Percentiles rank a stretch among this genome's conserved stretches.
Conservation (phyloP, 1,140 invertebrate species). For the Papilio machaon region DNA sequence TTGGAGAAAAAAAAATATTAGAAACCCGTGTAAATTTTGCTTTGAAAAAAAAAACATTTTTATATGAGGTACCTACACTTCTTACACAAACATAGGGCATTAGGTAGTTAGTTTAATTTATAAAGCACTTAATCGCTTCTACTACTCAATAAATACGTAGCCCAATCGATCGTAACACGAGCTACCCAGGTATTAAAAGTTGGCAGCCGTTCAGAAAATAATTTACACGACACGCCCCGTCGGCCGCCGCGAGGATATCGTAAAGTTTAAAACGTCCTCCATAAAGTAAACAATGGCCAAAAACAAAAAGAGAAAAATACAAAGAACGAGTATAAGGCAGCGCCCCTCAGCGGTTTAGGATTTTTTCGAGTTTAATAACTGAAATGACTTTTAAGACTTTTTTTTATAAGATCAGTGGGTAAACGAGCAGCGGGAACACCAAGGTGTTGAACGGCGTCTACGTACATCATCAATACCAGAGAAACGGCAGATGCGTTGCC, state of each 20-base stretch:
- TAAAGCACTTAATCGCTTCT: background rate
- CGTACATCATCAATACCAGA: too few relatives aligned
- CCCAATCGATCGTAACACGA: conserved; percentile 4
- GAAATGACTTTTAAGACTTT: conserved; percentile 28
- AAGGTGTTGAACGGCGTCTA: too few relatives aligned
- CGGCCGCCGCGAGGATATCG: conserved; percentile 66
- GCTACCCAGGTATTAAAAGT: conserved; percentile 69
- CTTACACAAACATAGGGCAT: background rate
- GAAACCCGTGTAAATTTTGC: background rate
- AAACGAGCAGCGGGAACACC: too few relatives aligned
- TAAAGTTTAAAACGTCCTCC: conserved; percentile 75
- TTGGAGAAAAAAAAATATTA: conserved; percentile 16
- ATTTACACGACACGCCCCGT: conserved; percentile 63
- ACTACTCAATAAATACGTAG: background rate
- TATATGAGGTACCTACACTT: background rate
- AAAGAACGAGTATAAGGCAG: conserved; percentile 50
- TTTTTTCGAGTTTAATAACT: conserved; percentile 55
- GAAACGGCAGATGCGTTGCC: too few relatives aligned
- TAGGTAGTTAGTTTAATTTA: background rate
- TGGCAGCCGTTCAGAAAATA: conserved; percentile 76
- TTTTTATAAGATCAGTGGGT: too few relatives aligned
- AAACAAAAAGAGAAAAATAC: conserved; percentile 59
- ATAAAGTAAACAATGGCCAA: conserved; percentile 80
- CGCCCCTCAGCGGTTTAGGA: conserved; percentile 56
- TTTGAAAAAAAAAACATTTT: background rate